These are phyloP conservation scores for Hydrolagus colliei DNA, from an alignment of 2,797 vertebrate species.

Conservation along the genomic window DNA sequence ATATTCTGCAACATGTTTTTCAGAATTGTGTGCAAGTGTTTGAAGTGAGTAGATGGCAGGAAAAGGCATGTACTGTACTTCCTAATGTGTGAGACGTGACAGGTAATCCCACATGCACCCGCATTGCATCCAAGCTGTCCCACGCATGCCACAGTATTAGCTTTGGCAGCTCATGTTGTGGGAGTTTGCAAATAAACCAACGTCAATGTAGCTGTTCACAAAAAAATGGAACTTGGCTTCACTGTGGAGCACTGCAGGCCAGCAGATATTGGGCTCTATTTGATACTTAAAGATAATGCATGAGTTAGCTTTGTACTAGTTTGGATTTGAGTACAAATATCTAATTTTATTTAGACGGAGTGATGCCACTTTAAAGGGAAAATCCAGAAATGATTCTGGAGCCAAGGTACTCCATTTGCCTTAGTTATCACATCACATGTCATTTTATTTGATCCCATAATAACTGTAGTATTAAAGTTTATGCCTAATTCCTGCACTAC, in stretches of 20 bases:
- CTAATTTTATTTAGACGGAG: neutral
- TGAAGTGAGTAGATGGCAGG: neutral
- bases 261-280: neutral
- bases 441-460: no score
- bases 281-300: no score
- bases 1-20: neutral
- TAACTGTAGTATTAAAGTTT: no score
- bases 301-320: neutral
- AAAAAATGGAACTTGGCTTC: conserved; percentile 4
- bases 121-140: neutral
- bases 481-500: no score
- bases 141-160: conserved; percentile 14
- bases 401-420: no score
- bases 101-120: neutral
- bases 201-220: conserved; percentile 21
- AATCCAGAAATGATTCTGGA: no score
- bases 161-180: neutral
- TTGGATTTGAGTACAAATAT: no score
- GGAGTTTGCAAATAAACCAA: neutral
- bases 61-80: conserved; percentile 3
- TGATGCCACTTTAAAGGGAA: neutral
- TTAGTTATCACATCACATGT: no score
- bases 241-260: neutral
- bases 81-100: neutral
- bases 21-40: neutral